Conservation (phyloP, 23 tunicate species). For the Phallusia fumigata region DNA sequence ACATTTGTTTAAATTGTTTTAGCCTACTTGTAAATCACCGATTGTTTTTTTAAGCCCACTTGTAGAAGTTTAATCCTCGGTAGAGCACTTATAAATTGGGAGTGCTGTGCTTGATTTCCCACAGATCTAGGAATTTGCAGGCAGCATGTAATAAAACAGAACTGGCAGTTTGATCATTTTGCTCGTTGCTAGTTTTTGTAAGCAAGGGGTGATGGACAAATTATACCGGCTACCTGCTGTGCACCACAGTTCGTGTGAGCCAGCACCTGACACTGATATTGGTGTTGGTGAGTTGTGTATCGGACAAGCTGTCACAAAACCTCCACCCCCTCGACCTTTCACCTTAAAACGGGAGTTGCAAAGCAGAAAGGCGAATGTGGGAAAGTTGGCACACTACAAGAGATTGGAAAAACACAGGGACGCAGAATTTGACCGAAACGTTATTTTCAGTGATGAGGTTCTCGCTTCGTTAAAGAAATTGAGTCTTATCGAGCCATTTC, state of each 20-base stretch:
- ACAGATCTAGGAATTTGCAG: too few species aligned
- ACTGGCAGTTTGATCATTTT: too few species aligned
- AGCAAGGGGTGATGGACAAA: neutral
- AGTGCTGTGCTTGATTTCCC: too few species aligned
- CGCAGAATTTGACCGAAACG: neutral
- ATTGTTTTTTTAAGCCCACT: too few species aligned
- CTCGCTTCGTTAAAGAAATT: slow-evolving; percentile 42
- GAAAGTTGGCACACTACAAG: neutral
- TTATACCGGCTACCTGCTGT: neutral
- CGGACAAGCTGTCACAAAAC: slow-evolving; percentile 35
- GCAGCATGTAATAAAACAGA: too few species aligned
- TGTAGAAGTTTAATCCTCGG: too few species aligned
- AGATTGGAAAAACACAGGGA: neutral
- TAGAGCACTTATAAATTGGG: too few species aligned
- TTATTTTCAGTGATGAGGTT: slow-evolving; percentile 20
- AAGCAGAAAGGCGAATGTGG: neutral
- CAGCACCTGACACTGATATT: neutral
- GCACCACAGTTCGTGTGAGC: neutral
- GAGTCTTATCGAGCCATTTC: slow-evolving; percentile 49
- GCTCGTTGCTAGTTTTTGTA: too few species aligned
- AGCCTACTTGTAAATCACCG: neutral
- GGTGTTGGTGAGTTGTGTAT: slow-evolving; percentile 7
- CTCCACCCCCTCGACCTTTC: slow-evolving; percentile 40
- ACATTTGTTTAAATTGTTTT: too few species aligned
- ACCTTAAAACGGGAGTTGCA: slow-evolving; percentile 19